Evolutionary conservation across 2,888 invertebrate species (phyloP), one percentile per base, ranked within the genome.

Genomic region (Agrilus biguttatus): DNA sequence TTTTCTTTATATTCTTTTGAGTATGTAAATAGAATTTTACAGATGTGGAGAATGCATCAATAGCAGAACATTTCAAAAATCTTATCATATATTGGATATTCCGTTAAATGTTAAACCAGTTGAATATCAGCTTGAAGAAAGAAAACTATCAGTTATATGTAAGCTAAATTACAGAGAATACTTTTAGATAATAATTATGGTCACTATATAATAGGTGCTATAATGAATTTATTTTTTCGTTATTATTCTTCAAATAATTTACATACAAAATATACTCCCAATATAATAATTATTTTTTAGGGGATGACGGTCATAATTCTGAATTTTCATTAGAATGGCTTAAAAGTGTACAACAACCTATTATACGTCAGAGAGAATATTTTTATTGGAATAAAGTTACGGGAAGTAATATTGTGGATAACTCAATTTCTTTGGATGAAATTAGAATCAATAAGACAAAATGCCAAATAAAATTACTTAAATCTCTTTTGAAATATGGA

Each of bases 31-130:
- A 13, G 33, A 34, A 10, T 32, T 14, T 17, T 37, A 23, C 55
- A 75, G 77, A 45, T 81, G 83, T 56, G 44, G 57, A 1, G 54
- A 60, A 28, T 83, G 83, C 51, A 78, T 77, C 55, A 74, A 77
- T 53, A 54, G 60, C 1, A 62, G 62, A 23, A 79, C 77, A 0
- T 69, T 69, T 47, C 81, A 81, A 60, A 71, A 78, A 51, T 72
- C 69, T 41, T 62, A 66, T 28, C 74, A 77, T 58, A 61, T 79
- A 37, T 51, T 77, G 35, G 69, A 74, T 17, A 65, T 78, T 37
- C 71, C 75, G 0, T 66, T 58, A 8, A 58, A 75, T 44, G 62
- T 71, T 0, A 57, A 53, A 32, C 67, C 74, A 0, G 37, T 52
- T 6, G 48, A 55, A 1, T 55, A 67, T 2, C 45, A 49, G 8